Evolutionary conservation across 1,140 invertebrate genomes (phyloP), one percentile per base, ranked within the genome.

Genomic region (Delia radicum): DNA sequence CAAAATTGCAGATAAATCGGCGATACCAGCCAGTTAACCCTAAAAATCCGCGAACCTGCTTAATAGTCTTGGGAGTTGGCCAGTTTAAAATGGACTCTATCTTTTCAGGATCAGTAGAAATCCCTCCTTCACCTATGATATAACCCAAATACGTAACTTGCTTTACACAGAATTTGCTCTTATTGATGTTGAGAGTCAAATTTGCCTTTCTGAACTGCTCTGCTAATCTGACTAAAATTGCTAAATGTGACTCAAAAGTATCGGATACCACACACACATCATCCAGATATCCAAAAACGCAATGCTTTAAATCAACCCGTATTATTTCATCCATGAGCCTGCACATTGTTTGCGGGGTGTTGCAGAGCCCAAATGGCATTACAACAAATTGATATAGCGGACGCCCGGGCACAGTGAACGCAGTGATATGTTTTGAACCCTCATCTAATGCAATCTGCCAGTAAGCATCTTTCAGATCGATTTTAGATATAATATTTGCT

Each of bases 171-270:
- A 89, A 89, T 48, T 85, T 74, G 42, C 82, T 87, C 79, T 88
- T 88, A 73, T 80, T 75, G 1, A 86, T 76, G n/a, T 88, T 88
- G 0, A 89, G 79, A 21, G 87, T 88, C 3, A 90, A 75, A 24
- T 83, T 81, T 7, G 86, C 82, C 29, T 79, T 73, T 15, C 75
- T 72, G 1, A 89, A 77, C 29, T 80, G 77, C 6, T 74, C 21
- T 7, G 71, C 67, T 13, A 76, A 31, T 10, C 26, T n/a, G 4
- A 26, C 18, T n/a, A 77, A 69, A 12, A 69, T 7, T 27, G 33
- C 3, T 7, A 74, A 21, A 74, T 77, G 76, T 12, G 18, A 10
- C 46, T 74, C 72, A 55, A 77, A 77, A 42, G 3, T 31, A 48
- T 74, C 61, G 5, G 71, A 67, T 18, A 67, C 61, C 6, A 77